Evolutionary conservation across 2,797 vertebrate species (phyloP).

Genomic region (Falco naumanni): DNA sequence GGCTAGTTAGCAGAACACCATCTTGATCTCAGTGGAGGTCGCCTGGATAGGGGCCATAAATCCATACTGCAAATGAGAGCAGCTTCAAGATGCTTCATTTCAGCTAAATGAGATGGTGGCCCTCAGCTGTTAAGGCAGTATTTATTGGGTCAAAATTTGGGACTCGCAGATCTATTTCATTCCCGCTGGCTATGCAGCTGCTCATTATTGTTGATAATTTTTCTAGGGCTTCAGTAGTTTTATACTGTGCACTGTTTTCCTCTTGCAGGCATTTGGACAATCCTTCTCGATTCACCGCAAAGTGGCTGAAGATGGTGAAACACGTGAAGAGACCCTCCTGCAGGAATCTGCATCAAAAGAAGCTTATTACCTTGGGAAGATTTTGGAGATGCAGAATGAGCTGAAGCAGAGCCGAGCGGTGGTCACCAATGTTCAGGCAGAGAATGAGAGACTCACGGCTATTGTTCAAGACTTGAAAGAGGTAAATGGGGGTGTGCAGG

Average conservation of each 20-base stretch:
- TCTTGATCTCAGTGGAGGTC: not conserved
- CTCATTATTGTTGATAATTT: fast-evolving
- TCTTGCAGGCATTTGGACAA: constrained; percentile 92
- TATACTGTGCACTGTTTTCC: not conserved
- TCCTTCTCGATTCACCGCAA: constrained; percentile 96
- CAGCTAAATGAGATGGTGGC: not conserved
- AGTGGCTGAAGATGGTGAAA: constrained; percentile 96
- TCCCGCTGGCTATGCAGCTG: not conserved
- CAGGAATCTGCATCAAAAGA: constrained; percentile 96
- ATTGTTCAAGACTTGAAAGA: constrained; percentile 90
- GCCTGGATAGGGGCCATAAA: not conserved
- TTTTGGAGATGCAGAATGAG: constrained; percentile 92
- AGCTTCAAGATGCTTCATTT: not conserved
- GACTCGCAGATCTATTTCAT: not conserved
- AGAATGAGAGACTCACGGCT: constrained; percentile 88
- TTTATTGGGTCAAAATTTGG: not conserved
- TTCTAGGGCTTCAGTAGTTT: not conserved
- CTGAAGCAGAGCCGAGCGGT: constrained; percentile 86
- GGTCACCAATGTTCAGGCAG: constrained; percentile 88
- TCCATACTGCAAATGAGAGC: not conserved
- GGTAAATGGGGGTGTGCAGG: constrained; percentile 75
- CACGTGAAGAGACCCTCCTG: constrained; percentile 92
- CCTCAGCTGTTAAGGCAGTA: not conserved
- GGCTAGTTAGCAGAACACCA: constrained; percentile 7
- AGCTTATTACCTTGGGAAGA: constrained; percentile 90